Percentiles rank a stretch among this genome's conserved stretches.
Evolutionary conservation across 2,113 vertebrate genomes (phyloP).

Genomic region (Tragelaphus strepsiceros): DNA sequence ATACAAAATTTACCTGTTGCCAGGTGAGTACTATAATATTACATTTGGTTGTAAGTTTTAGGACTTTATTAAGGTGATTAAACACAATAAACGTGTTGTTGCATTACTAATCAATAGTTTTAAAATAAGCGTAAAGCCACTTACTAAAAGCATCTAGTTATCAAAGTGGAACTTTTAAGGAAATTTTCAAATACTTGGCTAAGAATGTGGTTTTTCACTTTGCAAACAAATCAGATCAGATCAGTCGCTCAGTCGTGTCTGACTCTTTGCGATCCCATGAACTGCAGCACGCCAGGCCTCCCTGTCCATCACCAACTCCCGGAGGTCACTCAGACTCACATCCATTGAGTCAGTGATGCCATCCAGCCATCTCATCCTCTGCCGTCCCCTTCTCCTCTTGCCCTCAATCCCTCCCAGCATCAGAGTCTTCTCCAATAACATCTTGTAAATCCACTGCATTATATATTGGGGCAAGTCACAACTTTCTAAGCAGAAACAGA

Average conservation of each 20-base stretch:
- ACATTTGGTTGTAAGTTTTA: not conserved
- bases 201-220: not conserved
- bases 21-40: not conserved
- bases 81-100: not conserved
- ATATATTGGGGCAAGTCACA: not conserved
- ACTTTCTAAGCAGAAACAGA: slow-evolving; percentile 20
- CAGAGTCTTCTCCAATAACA: not conserved
- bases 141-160: not conserved
- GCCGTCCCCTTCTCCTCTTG: too few relatives aligned
- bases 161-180: not conserved
- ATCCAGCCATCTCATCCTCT: too few relatives aligned
- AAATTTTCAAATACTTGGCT: not conserved
- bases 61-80: not conserved
- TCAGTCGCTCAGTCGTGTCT: too few relatives aligned
- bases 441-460: not conserved
- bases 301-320: too few relatives aligned
- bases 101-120: not conserved
- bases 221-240: not conserved
- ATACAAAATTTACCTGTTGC: not conserved
- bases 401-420: too few relatives aligned
- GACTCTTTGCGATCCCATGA: too few relatives aligned
- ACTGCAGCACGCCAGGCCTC: too few relatives aligned
- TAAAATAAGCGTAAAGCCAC: not conserved
- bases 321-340: too few relatives aligned
- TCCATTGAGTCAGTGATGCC: too few relatives aligned